These are phyloP conservation scores for Myotis daubentonii DNA, from an alignment of 2,797 vertebrate species.

Conservation along the genomic window DNA sequence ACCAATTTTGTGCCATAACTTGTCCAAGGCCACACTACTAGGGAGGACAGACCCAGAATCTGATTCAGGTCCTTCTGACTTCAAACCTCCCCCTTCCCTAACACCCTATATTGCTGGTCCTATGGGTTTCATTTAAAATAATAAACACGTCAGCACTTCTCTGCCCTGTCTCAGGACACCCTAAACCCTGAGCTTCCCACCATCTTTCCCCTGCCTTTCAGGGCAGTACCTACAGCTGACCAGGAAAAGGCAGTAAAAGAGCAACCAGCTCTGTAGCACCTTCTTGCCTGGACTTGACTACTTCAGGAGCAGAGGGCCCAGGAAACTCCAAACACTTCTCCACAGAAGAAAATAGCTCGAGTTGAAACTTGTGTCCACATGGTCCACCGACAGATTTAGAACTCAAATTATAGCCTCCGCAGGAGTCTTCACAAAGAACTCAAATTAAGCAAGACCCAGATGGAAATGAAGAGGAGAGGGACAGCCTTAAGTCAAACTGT, in stretches of 20 bases:
- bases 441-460: slow-evolving; percentile 77
- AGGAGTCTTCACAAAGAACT: slow-evolving; percentile 74
- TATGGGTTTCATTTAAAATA: slow-evolving; percentile 13
- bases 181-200: neutral
- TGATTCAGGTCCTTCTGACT: neutral
- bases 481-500: slow-evolving; percentile 53
- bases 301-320: slow-evolving; percentile 51
- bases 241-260: neutral
- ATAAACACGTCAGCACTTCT: neutral
- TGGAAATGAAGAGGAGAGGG: slow-evolving; percentile 53
- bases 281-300: slow-evolving; percentile 69
- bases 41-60: neutral
- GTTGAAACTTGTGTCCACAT: slow-evolving; percentile 82
- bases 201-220: neutral
- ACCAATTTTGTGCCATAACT: neutral
- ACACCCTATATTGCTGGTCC: neutral
- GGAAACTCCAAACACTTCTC: slow-evolving; percentile 64
- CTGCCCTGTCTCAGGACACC: neutral
- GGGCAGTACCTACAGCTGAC: neutral
- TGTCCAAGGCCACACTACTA: slow-evolving; percentile 11
- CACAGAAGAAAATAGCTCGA: slow-evolving; percentile 78
- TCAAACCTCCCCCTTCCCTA: slow-evolving; percentile 14
- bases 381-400: slow-evolving; percentile 80
- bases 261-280: slow-evolving; percentile 31
- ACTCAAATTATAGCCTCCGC: slow-evolving; percentile 79